These are phyloP conservation scores for Scaptomyza hsui DNA, from an alignment of 1,140 invertebrate species.

Conservation along the genomic window DNA sequence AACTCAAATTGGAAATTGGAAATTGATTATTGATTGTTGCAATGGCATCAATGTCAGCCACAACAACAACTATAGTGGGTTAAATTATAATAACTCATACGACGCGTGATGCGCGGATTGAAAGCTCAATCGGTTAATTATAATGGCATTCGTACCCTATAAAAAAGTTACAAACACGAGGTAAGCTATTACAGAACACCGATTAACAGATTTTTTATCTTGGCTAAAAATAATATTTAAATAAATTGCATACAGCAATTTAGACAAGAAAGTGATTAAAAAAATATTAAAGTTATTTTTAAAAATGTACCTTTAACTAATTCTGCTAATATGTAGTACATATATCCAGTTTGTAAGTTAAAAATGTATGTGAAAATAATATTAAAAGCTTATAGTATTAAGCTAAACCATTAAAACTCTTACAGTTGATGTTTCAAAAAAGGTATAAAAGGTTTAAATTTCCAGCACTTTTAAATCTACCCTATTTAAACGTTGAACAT, in stretches of 20 bases:
- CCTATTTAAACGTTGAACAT: neutral
- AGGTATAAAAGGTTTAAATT: too few relatives aligned
- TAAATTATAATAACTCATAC: slow-evolving; percentile 73
- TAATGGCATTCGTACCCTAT: neutral
- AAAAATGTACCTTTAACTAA: too few relatives aligned
- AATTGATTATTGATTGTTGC: slow-evolving; percentile 74
- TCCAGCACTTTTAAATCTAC: slow-evolving; percentile 2
- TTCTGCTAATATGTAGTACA: too few relatives aligned
- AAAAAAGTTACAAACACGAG: neutral
- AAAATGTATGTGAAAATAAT: too few relatives aligned
- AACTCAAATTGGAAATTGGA: slow-evolving; percentile 57
- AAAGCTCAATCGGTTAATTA: slow-evolving; percentile 35
- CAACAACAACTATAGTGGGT: slow-evolving; percentile 29
- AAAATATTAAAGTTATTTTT: neutral
- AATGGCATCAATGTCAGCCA: slow-evolving; percentile 14
- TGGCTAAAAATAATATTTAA: neutral
- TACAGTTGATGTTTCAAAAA: too few relatives aligned
- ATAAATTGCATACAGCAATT: too few relatives aligned
- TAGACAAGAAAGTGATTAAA: neutral
- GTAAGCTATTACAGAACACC: neutral
- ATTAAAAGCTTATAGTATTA: too few relatives aligned
- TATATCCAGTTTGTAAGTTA: too few relatives aligned
- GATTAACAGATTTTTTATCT: too few relatives aligned
- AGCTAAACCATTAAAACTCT: too few relatives aligned
- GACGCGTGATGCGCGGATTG: slow-evolving; percentile 40